Percentiles rank a stretch among this genome's conserved stretches.
phyloP scores from a whole-genome alignment of 1,140 invertebrate genomes.

The Ephestia elutella region DNA sequence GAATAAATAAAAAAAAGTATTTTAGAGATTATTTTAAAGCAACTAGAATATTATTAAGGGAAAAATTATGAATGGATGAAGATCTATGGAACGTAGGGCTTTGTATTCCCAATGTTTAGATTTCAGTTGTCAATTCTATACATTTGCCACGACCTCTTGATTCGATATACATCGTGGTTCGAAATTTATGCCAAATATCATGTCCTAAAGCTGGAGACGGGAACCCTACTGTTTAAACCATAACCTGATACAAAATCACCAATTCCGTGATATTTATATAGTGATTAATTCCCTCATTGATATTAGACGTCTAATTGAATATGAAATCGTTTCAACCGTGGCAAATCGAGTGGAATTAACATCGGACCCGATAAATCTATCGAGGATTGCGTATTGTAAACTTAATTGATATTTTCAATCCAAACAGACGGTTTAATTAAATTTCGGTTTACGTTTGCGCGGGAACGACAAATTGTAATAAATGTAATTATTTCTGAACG shows the following conservation, averaged over 20 bases:
- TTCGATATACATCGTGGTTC: too few species aligned
- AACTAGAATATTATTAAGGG: too few species aligned
- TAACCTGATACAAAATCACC: neutral
- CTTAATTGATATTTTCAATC: conserved; percentile 2
- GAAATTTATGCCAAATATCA: too few species aligned
- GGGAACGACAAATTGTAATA: neutral
- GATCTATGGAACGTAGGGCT: too few species aligned
- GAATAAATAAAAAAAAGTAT: too few species aligned
- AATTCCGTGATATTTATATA: neutral
- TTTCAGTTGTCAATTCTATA: too few species aligned
- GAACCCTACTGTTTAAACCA: neutral
- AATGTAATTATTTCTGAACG: neutral
- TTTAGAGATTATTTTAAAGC: too few species aligned
- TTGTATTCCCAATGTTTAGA: too few species aligned
- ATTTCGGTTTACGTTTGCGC: neutral
- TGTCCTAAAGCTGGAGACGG: too few species aligned
- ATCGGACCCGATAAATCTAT: neutral
- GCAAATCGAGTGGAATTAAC: neutral
- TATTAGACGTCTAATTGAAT: neutral
- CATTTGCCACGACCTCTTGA: too few species aligned
- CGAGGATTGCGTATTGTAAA: conserved; percentile 1
- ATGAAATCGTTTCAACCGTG: neutral
- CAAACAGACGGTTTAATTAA: conserved; percentile 1
- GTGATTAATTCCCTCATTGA: neutral
- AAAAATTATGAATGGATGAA: too few species aligned